These are phyloP conservation scores for Melinaea menophilus DNA, from an alignment of 2,888 invertebrate species.

Conservation along the genomic window DNA sequence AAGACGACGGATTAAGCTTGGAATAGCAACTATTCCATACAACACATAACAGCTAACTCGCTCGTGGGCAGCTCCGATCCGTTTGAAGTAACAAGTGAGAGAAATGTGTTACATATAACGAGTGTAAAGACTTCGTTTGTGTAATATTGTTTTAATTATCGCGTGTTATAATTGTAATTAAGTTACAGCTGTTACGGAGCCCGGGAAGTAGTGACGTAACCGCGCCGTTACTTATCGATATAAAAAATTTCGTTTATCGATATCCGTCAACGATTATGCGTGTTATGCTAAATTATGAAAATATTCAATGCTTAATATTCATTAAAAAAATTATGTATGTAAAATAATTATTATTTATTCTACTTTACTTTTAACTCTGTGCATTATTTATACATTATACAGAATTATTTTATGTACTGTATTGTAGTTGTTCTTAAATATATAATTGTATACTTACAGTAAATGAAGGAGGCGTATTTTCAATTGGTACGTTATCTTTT, in stretches of 20 bases:
- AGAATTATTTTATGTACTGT: no score
- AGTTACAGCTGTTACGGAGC: slow-evolving; percentile 34
- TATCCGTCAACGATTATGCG: slow-evolving; percentile 10
- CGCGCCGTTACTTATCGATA: not conserved
- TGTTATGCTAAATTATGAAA: not conserved
- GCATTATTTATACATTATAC: no score
- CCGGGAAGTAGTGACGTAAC: slow-evolving; percentile 32
- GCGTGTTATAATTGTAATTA: slow-evolving; percentile 35
- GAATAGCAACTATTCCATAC: not conserved
- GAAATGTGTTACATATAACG: slow-evolving; percentile 14
- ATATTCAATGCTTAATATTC: slow-evolving; percentile 3
- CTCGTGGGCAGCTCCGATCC: no score
- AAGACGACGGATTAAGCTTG: not conserved
- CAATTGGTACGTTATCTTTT: no score
- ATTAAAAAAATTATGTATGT: no score
- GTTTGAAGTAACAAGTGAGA: slow-evolving; percentile 7
- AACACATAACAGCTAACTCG: not conserved
- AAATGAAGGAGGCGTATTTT: no score
- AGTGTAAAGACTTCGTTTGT: slow-evolving; percentile 16
- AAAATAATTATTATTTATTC: no score
- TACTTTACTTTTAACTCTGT: no score
- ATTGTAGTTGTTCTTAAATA: no score
- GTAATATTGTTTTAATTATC: slow-evolving; percentile 33
- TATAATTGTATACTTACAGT: no score
- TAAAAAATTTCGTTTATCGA: slow-evolving; percentile 6